Evolutionary conservation across 2,888 invertebrate species (phyloP).

Genomic region (Germaria angustata): DNA sequence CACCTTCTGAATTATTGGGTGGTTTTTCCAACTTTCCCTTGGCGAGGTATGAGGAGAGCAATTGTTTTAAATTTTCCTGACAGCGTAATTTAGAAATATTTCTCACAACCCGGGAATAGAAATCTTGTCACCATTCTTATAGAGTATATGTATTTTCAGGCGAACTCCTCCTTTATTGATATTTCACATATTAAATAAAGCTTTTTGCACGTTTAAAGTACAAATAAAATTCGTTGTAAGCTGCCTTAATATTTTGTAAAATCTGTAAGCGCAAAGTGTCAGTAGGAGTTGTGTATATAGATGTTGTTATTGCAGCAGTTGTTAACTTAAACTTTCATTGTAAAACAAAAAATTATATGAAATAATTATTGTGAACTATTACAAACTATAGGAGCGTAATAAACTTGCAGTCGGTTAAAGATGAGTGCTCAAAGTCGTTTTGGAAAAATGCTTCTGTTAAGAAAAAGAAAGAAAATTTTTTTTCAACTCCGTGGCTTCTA

Average conservation of each 20-base stretch:
- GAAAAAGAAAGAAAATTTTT: slow-evolving; percentile 12
- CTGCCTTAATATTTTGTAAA: not conserved
- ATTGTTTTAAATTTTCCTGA: too few species aligned
- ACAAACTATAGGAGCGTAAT: not conserved
- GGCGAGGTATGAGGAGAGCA: too few species aligned
- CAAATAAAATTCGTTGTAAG: not conserved
- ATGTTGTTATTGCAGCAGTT: slow-evolving; percentile 25
- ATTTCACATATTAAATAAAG: too few species aligned
- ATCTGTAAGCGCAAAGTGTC: slow-evolving; percentile 38
- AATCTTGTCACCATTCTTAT: too few species aligned
- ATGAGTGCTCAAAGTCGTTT: slow-evolving; percentile 38
- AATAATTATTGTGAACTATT: slow-evolving; percentile 63
- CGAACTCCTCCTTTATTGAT: too few species aligned
- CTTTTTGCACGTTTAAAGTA: too few species aligned
- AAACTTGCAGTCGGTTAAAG: slow-evolving; percentile 31
- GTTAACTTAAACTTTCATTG: slow-evolving; percentile 51
- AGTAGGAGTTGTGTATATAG: slow-evolving; percentile 33
- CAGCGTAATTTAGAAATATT: too few species aligned
- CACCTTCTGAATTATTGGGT: too few species aligned
- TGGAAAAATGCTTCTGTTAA: slow-evolving; percentile 61
- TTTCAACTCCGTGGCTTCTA: not conserved
- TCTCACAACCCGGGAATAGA: too few species aligned
- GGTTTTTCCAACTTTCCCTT: too few species aligned
- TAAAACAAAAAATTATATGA: slow-evolving; percentile 54
- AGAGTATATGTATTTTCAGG: too few species aligned